Base-by-base conservation (phyloP, 2,113 vertebrate genomes). In the Martes martes region DNA sequence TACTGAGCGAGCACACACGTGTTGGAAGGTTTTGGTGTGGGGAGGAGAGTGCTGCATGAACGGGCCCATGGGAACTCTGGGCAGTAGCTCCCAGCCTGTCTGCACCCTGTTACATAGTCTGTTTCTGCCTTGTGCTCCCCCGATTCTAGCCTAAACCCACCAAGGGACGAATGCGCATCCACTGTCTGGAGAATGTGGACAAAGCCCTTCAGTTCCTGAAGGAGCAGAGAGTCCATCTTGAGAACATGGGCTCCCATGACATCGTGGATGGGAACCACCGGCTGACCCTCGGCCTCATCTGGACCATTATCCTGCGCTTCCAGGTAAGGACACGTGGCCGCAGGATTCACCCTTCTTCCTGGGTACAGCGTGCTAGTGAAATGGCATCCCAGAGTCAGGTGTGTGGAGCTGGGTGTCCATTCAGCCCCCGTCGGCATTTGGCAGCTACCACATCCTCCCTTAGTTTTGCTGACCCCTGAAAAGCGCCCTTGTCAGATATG, bases 161-260 rank as follows among this genome's bases (percentile, higher is more conserved):
- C 19, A 99, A 99, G 95, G 99, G 99, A 31, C 99, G 99, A 74
- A 99, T 99, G 99, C 98, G 99, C 7, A 99, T 99, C 98, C 99
- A 99, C 98, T 99, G 99, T 95, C 98, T 99, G 98, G 99, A 99
- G 98, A 99, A 99, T 0, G 99, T 99, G 87, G 99, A 99, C 98
- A 99, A 99, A 96, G 99, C 99, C 69, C 99, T 99, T 45, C 99
- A 99, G 98, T 99, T 99, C 98, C 99, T 99, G 94, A 99, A 99
- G 98, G 99, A 99, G 97, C 99, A 99, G 97, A 98, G 99, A 96
- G 99, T 99, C 36, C 99, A 99, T 97, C 99, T 99, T 90, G 99
- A 99, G 98, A 99, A 99, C 99, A 99, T 99, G 99, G 99, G 99
- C 6, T 99, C 99, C 42, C 99, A 99, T 4, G 99, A 99, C 98